Conservation (phyloP, 1,140 invertebrate genomes). For the Pectinophora gossypiella region DNA sequence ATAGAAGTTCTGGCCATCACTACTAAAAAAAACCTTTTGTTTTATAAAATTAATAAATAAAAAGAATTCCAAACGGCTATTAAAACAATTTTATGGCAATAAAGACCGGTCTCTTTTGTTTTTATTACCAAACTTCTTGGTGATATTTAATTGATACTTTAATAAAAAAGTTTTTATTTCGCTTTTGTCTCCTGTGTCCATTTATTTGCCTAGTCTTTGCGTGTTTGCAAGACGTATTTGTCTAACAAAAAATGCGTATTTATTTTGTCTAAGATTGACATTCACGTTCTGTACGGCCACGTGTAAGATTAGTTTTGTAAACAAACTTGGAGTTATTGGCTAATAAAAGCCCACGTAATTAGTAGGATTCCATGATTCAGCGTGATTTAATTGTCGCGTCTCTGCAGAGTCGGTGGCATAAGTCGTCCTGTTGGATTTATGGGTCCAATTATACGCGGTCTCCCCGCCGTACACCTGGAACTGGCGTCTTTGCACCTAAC, state of each 20-base stretch:
- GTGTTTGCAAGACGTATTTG: neutral
- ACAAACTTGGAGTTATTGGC: neutral
- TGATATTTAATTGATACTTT: neutral
- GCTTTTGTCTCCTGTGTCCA: neutral
- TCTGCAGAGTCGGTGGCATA: conserved; percentile 24
- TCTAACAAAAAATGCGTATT: neutral
- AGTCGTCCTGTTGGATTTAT: conserved; percentile 54
- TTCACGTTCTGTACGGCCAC: too few relatives aligned
- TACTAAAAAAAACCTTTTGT: neutral
- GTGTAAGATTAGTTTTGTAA: neutral
- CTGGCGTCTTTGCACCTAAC: neutral
- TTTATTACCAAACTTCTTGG: neutral
- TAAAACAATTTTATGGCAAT: neutral
- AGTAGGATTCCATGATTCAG: conserved; percentile 44
- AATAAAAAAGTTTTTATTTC: neutral
- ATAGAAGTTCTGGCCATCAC: too few relatives aligned
- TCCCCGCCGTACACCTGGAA: conserved; percentile 12
- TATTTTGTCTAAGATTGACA: too few relatives aligned
- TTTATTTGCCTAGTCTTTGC: neutral
- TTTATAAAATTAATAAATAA: neutral
- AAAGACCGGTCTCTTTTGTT: neutral
- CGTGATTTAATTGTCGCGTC: conserved; percentile 55
- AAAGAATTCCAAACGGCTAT: too few relatives aligned
- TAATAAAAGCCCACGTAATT: conserved; percentile 28
- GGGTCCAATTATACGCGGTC: conserved; percentile 61